Conservation (phyloP, 2,797 vertebrate species). For the Takifugu rubripes region DNA sequence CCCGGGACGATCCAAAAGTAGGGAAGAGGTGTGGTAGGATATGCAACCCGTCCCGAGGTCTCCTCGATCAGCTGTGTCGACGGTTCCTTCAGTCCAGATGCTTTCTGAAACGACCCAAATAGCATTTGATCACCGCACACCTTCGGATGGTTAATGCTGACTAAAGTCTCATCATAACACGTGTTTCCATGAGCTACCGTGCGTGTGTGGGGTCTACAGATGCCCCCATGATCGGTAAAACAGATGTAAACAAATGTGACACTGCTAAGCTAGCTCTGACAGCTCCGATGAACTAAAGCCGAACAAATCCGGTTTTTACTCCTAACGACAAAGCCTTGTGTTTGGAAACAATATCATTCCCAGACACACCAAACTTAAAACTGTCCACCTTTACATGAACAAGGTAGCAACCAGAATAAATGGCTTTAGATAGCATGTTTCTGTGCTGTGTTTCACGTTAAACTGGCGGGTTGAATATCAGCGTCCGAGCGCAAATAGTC, state of each 20-base stretch:
- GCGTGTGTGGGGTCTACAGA: slow-evolving; percentile 6
- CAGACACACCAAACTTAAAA: slow-evolving; percentile 47
- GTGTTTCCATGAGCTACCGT: slow-evolving; percentile 27
- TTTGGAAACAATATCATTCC: slow-evolving; percentile 8
- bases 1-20: slow-evolving; percentile 16
- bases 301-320: background rate
- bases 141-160: background rate
- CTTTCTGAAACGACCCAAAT: slow-evolving; percentile 42
- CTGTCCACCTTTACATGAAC: slow-evolving; percentile 26
- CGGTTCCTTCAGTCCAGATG: slow-evolving; percentile 17
- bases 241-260: slow-evolving; percentile 39
- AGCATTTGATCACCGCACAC: background rate
- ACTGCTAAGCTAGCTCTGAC: background rate
- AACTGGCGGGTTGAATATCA: too few species aligned
- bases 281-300: background rate
- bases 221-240: slow-evolving; percentile 9
- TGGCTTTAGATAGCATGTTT: too few species aligned
- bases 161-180: slow-evolving; percentile 39
- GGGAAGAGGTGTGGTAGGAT: slow-evolving; percentile 61
- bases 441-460: too few species aligned
- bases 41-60: slow-evolving; percentile 40
- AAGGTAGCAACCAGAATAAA: slow-evolving; percentile 4
- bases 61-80: slow-evolving; percentile 23
- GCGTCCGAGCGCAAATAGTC: too few species aligned
- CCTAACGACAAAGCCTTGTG: slow-evolving; percentile 5